A percentile compares a stretch with the other conserved stretches of the same genome.
phyloP scores from a whole-genome alignment of 2,888 invertebrate genomes.

The Orgyia antiqua region DNA sequence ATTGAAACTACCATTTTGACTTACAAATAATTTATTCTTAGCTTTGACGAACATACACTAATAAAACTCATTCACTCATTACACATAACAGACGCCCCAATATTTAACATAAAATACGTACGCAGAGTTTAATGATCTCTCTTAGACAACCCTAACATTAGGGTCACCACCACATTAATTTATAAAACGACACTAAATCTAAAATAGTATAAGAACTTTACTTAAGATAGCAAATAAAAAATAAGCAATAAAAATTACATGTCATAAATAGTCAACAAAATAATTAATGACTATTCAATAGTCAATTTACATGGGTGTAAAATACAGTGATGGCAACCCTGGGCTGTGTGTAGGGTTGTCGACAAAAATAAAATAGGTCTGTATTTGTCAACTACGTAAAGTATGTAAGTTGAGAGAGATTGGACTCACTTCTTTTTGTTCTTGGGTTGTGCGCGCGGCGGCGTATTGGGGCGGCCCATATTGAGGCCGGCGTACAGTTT shows the following conservation, averaged over 20 bases:
- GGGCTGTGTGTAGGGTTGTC: not conserved
- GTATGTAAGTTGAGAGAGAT: conserved; percentile 4
- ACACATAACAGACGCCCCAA: conserved; percentile 4
- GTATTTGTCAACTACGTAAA: not conserved
- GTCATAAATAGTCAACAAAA: not conserved
- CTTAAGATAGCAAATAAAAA: not conserved
- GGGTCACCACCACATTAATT: conserved; percentile 1
- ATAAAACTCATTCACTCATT: conserved; percentile 5
- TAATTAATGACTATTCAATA: not conserved
- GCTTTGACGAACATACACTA: conserved; percentile 8
- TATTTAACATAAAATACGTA: conserved; percentile 1
- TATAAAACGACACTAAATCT: not conserved
- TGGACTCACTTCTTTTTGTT: conserved; percentile 94
- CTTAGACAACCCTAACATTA: too few relatives aligned
- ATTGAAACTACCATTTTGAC: conserved; percentile 8
- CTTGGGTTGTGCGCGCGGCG: conserved; percentile 95
- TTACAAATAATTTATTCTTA: conserved; percentile 12
- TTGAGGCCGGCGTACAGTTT: conserved; percentile 96
- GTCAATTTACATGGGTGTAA: too few relatives aligned
- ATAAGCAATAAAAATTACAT: not conserved
- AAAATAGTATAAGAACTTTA: not conserved
- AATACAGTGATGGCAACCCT: conserved; percentile 1
- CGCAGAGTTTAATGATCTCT: too few relatives aligned
- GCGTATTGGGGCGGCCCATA: conserved; percentile 97
- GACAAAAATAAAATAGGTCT: not conserved